Evolutionary conservation across 2,113 vertebrate species (phyloP).

Genomic region (Lepisosteus oculatus): DNA sequence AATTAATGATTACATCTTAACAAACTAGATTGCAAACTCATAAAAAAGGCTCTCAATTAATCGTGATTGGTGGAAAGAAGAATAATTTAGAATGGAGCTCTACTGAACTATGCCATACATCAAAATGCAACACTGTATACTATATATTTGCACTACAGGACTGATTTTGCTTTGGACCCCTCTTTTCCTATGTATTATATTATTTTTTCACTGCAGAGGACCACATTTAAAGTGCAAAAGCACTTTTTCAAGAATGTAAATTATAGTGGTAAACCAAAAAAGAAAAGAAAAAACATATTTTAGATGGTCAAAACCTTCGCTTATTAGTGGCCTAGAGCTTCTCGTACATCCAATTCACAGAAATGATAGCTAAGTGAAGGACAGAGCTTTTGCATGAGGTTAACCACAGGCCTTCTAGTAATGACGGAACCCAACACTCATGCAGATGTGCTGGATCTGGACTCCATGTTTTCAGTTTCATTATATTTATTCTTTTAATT

Average conservation of each 20-base stretch:
- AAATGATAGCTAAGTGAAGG: slow-evolving; percentile 53
- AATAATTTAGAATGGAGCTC: too few relatives aligned
- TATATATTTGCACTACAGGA: too few relatives aligned
- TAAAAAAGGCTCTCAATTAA: too few relatives aligned
- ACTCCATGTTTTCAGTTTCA: slow-evolving; percentile 57
- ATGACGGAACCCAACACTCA: slow-evolving; percentile 55
- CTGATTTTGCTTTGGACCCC: neutral
- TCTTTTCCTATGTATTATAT: neutral
- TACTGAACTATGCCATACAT: too few relatives aligned
- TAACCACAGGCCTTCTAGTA: slow-evolving; percentile 62
- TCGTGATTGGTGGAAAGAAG: too few relatives aligned
- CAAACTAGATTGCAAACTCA: too few relatives aligned
- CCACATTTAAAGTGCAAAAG: neutral
- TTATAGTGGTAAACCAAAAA: slow-evolving; percentile 3
- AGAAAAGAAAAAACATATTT: neutral
- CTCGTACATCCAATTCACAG: slow-evolving; percentile 46
- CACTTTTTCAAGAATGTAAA: neutral
- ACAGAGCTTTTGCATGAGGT: slow-evolving; percentile 48
- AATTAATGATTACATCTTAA: too few relatives aligned
- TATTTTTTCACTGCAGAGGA: slow-evolving; percentile 3
- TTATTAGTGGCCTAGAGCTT: slow-evolving; percentile 46
- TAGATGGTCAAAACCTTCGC: slow-evolving; percentile 15
- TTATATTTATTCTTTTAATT: slow-evolving; percentile 47
- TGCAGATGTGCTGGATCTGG: slow-evolving; percentile 64
- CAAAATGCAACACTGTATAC: too few relatives aligned